phyloP scores from a whole-genome alignment of 2,888 invertebrate species.

The Crioceris asparagi region DNA sequence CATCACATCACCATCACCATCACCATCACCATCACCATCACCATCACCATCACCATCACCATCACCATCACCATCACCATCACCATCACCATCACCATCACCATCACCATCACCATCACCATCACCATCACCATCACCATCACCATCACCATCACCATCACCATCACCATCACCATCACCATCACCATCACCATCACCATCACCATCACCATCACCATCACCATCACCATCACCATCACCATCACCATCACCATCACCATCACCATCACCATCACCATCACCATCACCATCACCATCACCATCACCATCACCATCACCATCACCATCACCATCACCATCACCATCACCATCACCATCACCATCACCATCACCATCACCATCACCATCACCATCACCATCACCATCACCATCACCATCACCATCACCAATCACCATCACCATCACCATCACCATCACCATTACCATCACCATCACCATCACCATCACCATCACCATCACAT shows the following conservation, averaged over 20 bases:
- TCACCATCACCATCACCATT: too few relatives aligned
- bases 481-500: too few relatives aligned
- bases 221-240: constrained; percentile 7
- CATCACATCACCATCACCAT: too few relatives aligned
- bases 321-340: constrained; percentile 8
- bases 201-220: constrained; percentile 7
- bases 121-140: constrained; percentile 7
- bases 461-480: constrained; percentile 8
- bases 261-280: constrained; percentile 8
- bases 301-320: constrained; percentile 8
- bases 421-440: too few relatives aligned
- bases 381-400: constrained; percentile 8
- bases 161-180: constrained; percentile 6
- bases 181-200: constrained; percentile 8
- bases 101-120: constrained; percentile 6
- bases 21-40: too few relatives aligned
- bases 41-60: too few relatives aligned
- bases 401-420: too few relatives aligned
- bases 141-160: constrained; percentile 8
- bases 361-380: constrained; percentile 8
- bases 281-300: constrained; percentile 6
- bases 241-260: constrained; percentile 7
- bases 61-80: too few relatives aligned
- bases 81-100: too few relatives aligned
- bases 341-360: constrained; percentile 8